Conservation (phyloP, 2,797 vertebrate species). For the Oreochromis grahami region DNA sequence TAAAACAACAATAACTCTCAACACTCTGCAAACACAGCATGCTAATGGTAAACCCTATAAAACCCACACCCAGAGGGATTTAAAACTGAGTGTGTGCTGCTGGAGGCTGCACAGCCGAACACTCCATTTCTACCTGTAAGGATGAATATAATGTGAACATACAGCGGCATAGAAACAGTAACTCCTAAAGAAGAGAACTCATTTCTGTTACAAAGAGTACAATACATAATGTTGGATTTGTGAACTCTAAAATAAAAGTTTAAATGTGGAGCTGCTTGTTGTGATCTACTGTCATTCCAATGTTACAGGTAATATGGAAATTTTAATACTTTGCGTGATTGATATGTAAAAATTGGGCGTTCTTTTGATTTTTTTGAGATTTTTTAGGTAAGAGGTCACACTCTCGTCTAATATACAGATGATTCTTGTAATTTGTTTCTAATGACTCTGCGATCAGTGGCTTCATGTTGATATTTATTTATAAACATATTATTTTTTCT, state of each 20-base stretch:
- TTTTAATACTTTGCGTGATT: not conserved
- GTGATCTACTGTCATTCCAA: not conserved
- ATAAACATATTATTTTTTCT: not conserved
- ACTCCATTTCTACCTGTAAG: not conserved
- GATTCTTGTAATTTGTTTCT: not conserved
- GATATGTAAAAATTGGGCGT: not conserved
- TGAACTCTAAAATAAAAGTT: not conserved
- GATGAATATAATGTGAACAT: not conserved
- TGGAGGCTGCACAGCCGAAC: not conserved
- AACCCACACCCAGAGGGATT: not conserved
- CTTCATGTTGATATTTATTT: not conserved
- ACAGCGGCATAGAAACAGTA: not conserved
- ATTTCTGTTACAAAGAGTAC: not conserved
- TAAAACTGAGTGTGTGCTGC: not conserved
- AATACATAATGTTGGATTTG: not conserved
- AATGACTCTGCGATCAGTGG: not conserved
- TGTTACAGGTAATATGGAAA: too few relatives aligned
- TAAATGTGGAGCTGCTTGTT: not conserved
- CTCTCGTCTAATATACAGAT: not conserved
- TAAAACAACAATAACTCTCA: not conserved
- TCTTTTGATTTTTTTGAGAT: not conserved
- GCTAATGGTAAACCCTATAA: not conserved
- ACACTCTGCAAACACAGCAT: not conserved
- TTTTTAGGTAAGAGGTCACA: not conserved
- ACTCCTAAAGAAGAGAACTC: not conserved